phyloP scores from a whole-genome alignment of 1,140 invertebrate genomes.

The Aphelenchoides besseyi region DNA sequence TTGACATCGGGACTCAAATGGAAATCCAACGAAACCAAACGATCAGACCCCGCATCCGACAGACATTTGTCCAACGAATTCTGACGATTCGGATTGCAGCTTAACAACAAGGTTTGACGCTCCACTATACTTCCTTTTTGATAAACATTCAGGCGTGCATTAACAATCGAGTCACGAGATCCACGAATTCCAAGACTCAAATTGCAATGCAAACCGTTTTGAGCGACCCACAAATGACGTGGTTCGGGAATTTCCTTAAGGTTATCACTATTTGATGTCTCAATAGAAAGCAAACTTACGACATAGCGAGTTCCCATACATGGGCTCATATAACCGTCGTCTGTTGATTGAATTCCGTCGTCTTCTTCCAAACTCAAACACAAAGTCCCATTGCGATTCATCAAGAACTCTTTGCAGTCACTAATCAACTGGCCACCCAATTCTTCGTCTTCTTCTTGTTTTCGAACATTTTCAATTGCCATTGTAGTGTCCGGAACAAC shows the following conservation, averaged over 20 bases:
- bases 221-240: conserved; percentile 56
- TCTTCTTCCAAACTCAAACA: conserved; percentile 54
- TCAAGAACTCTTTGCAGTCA: conserved; percentile 50
- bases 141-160: conserved; percentile 35
- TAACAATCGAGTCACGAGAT: background rate
- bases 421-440: conserved; percentile 36
- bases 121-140: conserved; percentile 55
- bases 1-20: conserved; percentile 46
- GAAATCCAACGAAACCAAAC: conserved; percentile 43
- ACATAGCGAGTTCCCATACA: conserved; percentile 38
- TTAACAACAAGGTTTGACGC: conserved; percentile 41
- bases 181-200: conserved; percentile 28
- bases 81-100: conserved; percentile 5
- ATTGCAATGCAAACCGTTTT: conserved; percentile 56
- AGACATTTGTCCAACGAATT: background rate
- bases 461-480: conserved; percentile 53
- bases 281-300: conserved; percentile 16
- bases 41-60: conserved; percentile 25
- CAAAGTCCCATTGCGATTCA: conserved; percentile 46
- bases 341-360: conserved; percentile 15
- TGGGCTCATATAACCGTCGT: conserved; percentile 37
- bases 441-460: conserved; percentile 50
- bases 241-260: conserved; percentile 54
- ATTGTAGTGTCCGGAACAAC: conserved; percentile 55
- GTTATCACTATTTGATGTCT: too few relatives aligned